Conservation (phyloP, 2,797 vertebrate species). For the Hapalemur alaotrensis region DNA sequence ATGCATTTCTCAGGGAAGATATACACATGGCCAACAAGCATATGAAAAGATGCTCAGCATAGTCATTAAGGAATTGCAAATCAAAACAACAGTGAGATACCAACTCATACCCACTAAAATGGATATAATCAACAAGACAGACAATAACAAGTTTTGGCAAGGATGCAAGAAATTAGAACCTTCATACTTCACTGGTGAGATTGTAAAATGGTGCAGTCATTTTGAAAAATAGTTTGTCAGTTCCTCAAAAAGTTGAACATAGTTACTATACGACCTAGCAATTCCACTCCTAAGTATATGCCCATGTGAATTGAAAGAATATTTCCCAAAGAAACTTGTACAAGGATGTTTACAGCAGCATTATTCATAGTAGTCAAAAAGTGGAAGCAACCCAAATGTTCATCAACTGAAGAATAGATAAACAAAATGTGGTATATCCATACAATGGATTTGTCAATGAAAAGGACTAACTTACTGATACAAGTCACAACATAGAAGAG, state of each 20-base stretch:
- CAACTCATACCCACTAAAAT: neutral
- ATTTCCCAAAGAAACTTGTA: neutral
- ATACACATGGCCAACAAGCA: neutral
- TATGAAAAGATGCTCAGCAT: neutral
- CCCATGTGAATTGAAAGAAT: neutral
- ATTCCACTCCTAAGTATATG: neutral
- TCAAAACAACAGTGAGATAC: neutral
- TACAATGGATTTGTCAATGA: neutral
- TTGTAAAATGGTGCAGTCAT: neutral
- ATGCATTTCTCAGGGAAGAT: neutral
- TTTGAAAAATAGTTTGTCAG: neutral
- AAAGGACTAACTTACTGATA: neutral
- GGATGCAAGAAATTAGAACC: neutral
- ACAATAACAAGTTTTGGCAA: neutral
- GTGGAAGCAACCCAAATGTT: neutral
- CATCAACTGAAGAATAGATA: neutral
- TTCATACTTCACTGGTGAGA: neutral
- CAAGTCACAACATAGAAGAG: neutral
- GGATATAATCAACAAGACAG: neutral
- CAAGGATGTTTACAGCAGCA: neutral
- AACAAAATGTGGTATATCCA: neutral
- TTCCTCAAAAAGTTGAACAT: constrained; percentile 22
- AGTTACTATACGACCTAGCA: neutral
- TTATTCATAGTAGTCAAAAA: neutral
- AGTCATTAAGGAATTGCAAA: neutral